Conservation (phyloP, 2,888 invertebrate species). For the Tinea pellionella region DNA sequence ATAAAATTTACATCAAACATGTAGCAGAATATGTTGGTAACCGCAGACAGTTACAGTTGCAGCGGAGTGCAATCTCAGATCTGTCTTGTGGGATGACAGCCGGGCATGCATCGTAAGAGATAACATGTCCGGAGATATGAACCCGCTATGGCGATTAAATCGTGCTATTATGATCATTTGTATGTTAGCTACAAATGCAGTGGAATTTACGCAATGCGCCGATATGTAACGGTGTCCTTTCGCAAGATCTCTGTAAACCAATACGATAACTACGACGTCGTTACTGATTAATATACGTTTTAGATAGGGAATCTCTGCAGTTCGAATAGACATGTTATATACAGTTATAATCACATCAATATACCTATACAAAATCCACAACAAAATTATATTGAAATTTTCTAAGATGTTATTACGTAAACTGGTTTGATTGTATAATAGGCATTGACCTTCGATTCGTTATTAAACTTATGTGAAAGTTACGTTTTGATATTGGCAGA, state of each 20-base stretch:
- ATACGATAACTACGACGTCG: neutral
- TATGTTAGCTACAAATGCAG: neutral
- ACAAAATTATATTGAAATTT: neutral
- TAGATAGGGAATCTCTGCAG: neutral
- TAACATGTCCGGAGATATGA: neutral
- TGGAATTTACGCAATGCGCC: neutral
- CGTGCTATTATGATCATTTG: neutral
- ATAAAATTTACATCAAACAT: neutral
- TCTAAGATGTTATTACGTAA: neutral
- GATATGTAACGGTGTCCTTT: neutral
- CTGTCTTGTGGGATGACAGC: conserved; percentile 5
- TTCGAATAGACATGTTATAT: neutral
- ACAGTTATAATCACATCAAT: neutral
- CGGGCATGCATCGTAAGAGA: neutral
- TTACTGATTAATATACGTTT: neutral
- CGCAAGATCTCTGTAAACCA: neutral
- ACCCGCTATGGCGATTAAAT: conserved; percentile 4
- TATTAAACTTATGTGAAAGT: conserved; percentile 11
- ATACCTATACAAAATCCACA: neutral
- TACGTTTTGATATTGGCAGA: neutral
- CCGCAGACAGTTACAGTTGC: conserved; percentile 10
- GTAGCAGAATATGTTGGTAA: neutral
- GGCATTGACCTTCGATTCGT: conserved; percentile 12
- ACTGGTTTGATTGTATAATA: conserved; percentile 11
- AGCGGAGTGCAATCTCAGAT: neutral